Base-by-base conservation (phyloP, 2,888 invertebrate species). In the Anthrax anthrax region DNA sequence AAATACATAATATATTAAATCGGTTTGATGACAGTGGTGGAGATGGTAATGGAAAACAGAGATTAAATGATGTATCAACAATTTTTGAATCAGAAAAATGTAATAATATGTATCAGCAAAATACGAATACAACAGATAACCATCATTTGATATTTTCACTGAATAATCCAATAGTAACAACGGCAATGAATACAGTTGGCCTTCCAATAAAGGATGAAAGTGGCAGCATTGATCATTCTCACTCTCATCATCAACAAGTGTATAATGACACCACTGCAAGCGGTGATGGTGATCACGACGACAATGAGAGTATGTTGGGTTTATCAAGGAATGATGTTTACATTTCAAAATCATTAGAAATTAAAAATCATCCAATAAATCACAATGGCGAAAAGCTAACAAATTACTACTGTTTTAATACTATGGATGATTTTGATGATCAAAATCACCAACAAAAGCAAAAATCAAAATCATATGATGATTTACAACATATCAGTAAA, bases 321-420 rank as follows among this genome's bases (percentile, higher is more conserved):
- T 56, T 67, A 36, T 56, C 57, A n/a, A 59, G 57, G 39, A 58
- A 67, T 32, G 63, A 64, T 46, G 59, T 63, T 12, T 67, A 67
- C 50, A 60, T 67, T 19, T 68, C 68, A 14, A 58, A 61, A 41
- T 58, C 66, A 23, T 46, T 67, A 40, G 64, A 66, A 51, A 67
- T 68, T 43, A 62, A 62, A 42, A 60, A 64, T 43, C 56, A 58
- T 43, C 56, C 58, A 42, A 53, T 62, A 16, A 58, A 63, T 43
- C 49, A 50, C 18, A 50, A 51, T 32, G 46, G 48, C 43, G 16
- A 47, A 44, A 19, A 39, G 13, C 46, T 39, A 19, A 37, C 54
- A 37, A 50, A 52, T 3, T 54, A 53, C 13, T 8, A 6, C 5
- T 23, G 23, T 23, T 23, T 8, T 23, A 23, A 8, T 23, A n/a